A percentile compares a stretch with the other conserved stretches of the same genome.
phyloP scores from a whole-genome alignment of 2,888 invertebrate genomes.

The Tipula confusa region DNA sequence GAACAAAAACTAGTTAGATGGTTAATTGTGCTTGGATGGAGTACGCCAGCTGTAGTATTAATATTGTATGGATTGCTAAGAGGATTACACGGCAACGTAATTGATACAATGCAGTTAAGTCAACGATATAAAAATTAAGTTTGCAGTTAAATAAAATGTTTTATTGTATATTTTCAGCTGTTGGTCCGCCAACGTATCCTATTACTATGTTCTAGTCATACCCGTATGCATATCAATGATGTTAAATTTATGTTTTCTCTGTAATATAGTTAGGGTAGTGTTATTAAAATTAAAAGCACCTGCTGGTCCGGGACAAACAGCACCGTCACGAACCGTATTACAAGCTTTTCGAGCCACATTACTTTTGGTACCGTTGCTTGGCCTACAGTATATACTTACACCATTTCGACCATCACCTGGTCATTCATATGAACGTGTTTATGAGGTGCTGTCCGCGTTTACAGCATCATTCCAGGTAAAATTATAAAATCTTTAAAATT shows the following conservation, averaged over 20 bases:
- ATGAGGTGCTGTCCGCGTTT: conserved; percentile 80
- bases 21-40: conserved; percentile 83
- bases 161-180: conserved; percentile 53
- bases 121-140: too few species aligned
- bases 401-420: conserved; percentile 72
- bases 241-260: conserved; percentile 77
- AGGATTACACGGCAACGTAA: conserved; percentile 51
- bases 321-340: conserved; percentile 66
- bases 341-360: conserved; percentile 81
- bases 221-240: conserved; percentile 76
- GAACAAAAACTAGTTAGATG: conserved; percentile 79
- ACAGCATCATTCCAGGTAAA: conserved; percentile 82
- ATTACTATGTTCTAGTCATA: conserved; percentile 68
- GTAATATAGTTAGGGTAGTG: conserved; percentile 85
- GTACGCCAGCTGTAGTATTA: conserved; percentile 64
- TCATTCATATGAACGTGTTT: conserved; percentile 69
- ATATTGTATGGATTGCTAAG: conserved; percentile 64
- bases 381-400: conserved; percentile 84
- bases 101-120: conserved; percentile 58
- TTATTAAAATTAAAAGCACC: conserved; percentile 72
- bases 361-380: conserved; percentile 84
- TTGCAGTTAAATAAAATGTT: not conserved
- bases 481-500: conserved; percentile 28
- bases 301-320: conserved; percentile 60
- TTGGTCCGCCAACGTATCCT: conserved; percentile 71